These are phyloP conservation scores for Oxystoma pomonae DNA, from an alignment of 2,888 invertebrate genomes.

Conservation along the genomic window DNA sequence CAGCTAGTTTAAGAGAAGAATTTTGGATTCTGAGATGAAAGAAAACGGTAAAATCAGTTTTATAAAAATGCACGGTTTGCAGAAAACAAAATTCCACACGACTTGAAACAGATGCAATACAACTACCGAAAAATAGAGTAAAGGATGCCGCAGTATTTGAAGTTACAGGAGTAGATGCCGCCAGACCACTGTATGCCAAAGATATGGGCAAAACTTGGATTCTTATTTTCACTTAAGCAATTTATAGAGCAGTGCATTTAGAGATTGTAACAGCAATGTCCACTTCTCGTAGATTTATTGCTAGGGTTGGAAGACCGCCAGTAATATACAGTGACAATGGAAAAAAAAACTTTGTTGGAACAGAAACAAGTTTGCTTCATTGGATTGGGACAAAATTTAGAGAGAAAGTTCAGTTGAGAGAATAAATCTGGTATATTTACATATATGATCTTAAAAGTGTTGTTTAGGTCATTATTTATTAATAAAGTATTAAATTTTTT, in stretches of 20 bases:
- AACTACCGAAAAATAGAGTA: slow-evolving; percentile 32
- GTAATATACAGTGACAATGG: no score
- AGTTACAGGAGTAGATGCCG: neutral
- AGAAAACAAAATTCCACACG: slow-evolving; percentile 22
- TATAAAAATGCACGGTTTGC: slow-evolving; percentile 19
- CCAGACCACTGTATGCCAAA: no score
- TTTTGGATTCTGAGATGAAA: slow-evolving; percentile 24
- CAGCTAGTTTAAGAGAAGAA: slow-evolving; percentile 19
- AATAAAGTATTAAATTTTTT: no score
- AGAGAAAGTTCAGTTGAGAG: no score
- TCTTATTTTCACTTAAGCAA: neutral
- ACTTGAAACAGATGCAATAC: slow-evolving; percentile 22
- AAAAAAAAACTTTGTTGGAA: no score
- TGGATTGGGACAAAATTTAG: no score
- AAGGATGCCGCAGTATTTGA: neutral
- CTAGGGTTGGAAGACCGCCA: neutral
- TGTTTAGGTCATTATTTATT: no score
- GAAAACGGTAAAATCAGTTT: slow-evolving; percentile 14
- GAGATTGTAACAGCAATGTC: neutral
- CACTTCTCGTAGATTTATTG: neutral
- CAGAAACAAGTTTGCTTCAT: no score
- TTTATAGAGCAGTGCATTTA: neutral
- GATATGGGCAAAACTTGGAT: neutral
- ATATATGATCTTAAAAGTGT: no score
- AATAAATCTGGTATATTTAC: no score